Evolutionary conservation across 2,888 invertebrate genomes (phyloP).

Genomic region (Tromatobia lineatoria): DNA sequence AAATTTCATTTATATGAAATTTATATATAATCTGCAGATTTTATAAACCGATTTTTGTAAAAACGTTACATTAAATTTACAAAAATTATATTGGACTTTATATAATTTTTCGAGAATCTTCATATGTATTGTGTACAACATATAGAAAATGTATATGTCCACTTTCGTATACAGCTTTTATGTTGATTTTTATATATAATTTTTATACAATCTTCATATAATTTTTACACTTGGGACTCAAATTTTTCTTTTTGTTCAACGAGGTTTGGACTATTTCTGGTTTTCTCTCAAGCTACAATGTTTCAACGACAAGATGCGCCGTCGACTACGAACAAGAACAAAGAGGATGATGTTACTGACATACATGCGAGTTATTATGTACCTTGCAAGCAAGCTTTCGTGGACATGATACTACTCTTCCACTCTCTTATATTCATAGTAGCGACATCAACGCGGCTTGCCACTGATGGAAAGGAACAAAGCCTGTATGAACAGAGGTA

Average conservation of each 20-base stretch:
- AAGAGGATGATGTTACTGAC: constrained; percentile 28
- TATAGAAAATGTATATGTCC: no score
- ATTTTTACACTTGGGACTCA: no score
- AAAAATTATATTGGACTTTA: no score
- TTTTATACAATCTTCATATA: no score
- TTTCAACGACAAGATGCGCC: neutral
- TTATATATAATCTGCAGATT: no score
- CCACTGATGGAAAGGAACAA: neutral
- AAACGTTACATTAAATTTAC: no score
- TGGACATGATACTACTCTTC: neutral
- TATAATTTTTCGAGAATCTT: no score
- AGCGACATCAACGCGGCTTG: neutral
- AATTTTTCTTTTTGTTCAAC: neutral
- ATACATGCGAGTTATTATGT: constrained; percentile 15
- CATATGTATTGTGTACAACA: no score
- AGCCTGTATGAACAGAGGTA: neutral
- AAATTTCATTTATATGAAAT: no score
- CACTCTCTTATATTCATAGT: neutral
- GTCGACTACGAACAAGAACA: neutral
- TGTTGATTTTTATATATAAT: no score
- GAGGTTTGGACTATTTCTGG: neutral
- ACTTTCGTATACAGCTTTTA: no score
- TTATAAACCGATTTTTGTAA: no score
- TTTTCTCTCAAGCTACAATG: neutral
- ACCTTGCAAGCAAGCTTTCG: neutral